Evolutionary conservation across 2,888 invertebrate genomes (phyloP), one percentile per base, ranked within the genome.

Genomic region (Zele albiditarsus): DNA sequence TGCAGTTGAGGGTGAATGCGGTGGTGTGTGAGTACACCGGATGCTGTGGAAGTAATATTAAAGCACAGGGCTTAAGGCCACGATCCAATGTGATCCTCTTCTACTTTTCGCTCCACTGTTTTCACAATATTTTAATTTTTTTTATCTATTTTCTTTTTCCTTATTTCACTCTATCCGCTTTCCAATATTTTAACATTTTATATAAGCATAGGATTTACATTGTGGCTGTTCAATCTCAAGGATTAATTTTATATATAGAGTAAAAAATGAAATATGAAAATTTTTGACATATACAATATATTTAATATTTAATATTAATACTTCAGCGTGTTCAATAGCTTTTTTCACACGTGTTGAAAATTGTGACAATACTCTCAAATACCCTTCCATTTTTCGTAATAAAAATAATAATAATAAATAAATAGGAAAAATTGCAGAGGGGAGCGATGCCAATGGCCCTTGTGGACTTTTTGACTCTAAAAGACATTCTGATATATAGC

Each of bases 21-120:
- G 5, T 60, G 14, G 60, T 27, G 60, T 60, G 28, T 60, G n/a
- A 28, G 60, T 28, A 28, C 25, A 60, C 12, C 25, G 12, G 60
- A 25, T 60, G 27, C n/a, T 28, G 27, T 4, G 12, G 23, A 42
- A 62, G 53, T 74, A 65, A 75, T 71, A 71, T 68, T 67, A 58
- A 66, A 67, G 63, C 31, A 42, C n/a, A 46, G 57, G 57, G 62
- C 68, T 74, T 74, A 70, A 33, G 70, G 53, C 68, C 62, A 42
- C 33, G 53, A 70, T 70, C 74, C 33, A 27, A 46, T 63, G 28
- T 63, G 70, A 74, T 67, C 62, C 71, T 33, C 57, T 58, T 57
- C 25, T 31, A 25, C 58, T 58, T 69, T 57, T 69, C 69, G 46
- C 20, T 57, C 58, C 58, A 31, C 4, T 69, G 42, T 69, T 28